phyloP scores from a whole-genome alignment of 2,888 invertebrate genomes.

The Drosophila flavopinicola region DNA sequence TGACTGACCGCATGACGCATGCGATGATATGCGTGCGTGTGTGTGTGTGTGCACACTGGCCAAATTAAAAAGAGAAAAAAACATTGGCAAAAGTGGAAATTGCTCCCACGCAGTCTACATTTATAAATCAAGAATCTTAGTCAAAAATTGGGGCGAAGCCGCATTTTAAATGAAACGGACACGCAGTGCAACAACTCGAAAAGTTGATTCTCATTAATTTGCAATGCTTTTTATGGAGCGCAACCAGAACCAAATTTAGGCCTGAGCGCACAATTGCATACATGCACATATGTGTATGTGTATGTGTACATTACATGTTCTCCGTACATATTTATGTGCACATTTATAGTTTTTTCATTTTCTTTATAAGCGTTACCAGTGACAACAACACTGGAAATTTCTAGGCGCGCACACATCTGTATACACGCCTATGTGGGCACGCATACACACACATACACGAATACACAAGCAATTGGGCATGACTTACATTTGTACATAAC shows the following conservation, averaged over 20 bases:
- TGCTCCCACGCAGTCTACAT: constrained; percentile 65
- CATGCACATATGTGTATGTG: constrained; percentile 8
- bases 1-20: constrained; percentile 70
- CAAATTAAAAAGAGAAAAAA: constrained; percentile 39
- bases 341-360: constrained; percentile 22
- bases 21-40: constrained; percentile 42
- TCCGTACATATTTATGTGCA: constrained; percentile 31
- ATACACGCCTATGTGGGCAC: constrained; percentile 17
- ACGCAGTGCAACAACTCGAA: constrained; percentile 37
- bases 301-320: constrained; percentile 19
- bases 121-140: constrained; percentile 55
- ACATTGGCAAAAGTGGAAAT: constrained; percentile 66
- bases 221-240: constrained; percentile 69
- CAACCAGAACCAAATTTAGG: constrained; percentile 66
- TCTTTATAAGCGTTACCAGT: constrained; percentile 53
- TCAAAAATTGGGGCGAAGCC: constrained; percentile 34
- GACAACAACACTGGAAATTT: constrained; percentile 71
- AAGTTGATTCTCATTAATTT: constrained; percentile 56
- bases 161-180: constrained; percentile 38
- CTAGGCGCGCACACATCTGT: constrained; percentile 59
- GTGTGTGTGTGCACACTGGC: constrained; percentile 33
- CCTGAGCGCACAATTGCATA: constrained; percentile 48
- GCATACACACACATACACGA: constrained; percentile 21
- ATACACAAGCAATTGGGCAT: constrained; percentile 49
- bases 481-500: constrained; percentile 73